Base-by-base conservation (phyloP, 2,113 vertebrate species). In the Petromus typicus region DNA sequence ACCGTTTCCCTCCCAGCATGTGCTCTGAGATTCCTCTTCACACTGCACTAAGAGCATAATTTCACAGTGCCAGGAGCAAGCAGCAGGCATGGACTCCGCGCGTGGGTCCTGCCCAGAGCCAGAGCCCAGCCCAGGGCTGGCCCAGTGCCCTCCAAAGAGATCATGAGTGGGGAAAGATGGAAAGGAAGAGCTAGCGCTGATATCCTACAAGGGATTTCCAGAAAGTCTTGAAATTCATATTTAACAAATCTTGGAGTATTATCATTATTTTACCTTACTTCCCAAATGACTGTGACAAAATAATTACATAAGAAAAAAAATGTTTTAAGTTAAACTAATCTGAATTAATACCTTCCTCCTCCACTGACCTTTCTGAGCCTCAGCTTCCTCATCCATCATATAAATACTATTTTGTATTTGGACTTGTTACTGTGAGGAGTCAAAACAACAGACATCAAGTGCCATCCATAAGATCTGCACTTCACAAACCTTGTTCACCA, bases 41-140 rank as follows among this genome's bases (percentile, higher is more conserved):
- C 79, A n/a, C 86, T 30, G 88, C 86, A 45, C 61, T 92, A 40
- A 69, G 86, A 89, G 69, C 79, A 83, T 43, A 56, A 92, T 59
- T 63, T 89, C 63, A 32, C 12, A 10, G 54, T n/a, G 63, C 51
- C 73, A 40, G 84, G 23, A 89, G 61, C 63, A n/a, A 0, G 6
- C 79, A 64, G 37, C 30, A 14, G 73, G 40, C 7, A 6, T 34
- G 71, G 37, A 78, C 32, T 37, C 83, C 37, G 64, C 71, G 87
- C 37, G 6, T n/a, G 11, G 16, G 27, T 51, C 4, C 4, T 34
- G 18, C 13, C 69, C 34, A n/a, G 43, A 73, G 18, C 43, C 67
- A 51, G 32, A 84, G 76, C 59, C 80, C n/a, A 80, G 66, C 40
- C 66, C 59, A 71, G 54, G 16, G 13, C 37, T 30, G 32, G 48